Conservation (phyloP, 2,888 invertebrate genomes). For the Drosophila dives region DNA sequence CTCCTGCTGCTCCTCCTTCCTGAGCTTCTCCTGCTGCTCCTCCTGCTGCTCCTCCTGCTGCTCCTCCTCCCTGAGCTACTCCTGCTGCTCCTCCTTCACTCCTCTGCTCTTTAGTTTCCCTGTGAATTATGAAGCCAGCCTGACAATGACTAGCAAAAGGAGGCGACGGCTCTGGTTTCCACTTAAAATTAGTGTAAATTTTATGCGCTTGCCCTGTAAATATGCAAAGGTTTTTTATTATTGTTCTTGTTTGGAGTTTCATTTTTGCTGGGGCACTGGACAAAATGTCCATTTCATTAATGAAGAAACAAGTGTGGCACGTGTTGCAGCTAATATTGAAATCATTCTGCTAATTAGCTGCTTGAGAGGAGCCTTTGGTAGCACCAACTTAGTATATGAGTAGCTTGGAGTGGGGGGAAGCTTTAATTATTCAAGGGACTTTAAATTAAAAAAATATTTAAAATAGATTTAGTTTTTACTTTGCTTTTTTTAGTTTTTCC, state of each 20-base stretch:
- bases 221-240: constrained; percentile 61
- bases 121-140: constrained; percentile 46
- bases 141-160: constrained; percentile 50
- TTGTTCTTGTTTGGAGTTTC: background rate
- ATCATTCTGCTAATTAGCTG: background rate
- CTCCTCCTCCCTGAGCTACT: constrained; percentile 13
- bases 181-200: constrained; percentile 69
- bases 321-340: constrained; percentile 11
- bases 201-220: constrained; percentile 59
- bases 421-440: background rate
- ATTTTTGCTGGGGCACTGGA: constrained; percentile 1
- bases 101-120: background rate
- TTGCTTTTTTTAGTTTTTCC: background rate
- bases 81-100: background rate
- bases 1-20: background rate
- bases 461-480: background rate
- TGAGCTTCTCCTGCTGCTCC: constrained; percentile 1
- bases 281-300: constrained; percentile 60
- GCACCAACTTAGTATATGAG: too few relatives aligned
- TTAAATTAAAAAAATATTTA: background rate
- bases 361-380: background rate
- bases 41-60: background rate
- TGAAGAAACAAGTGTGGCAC: constrained; percentile 50
- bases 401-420: background rate
- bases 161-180: background rate